These are phyloP conservation scores for Plusia festucae DNA, from an alignment of 2,888 invertebrate species.

Conservation along the genomic window DNA sequence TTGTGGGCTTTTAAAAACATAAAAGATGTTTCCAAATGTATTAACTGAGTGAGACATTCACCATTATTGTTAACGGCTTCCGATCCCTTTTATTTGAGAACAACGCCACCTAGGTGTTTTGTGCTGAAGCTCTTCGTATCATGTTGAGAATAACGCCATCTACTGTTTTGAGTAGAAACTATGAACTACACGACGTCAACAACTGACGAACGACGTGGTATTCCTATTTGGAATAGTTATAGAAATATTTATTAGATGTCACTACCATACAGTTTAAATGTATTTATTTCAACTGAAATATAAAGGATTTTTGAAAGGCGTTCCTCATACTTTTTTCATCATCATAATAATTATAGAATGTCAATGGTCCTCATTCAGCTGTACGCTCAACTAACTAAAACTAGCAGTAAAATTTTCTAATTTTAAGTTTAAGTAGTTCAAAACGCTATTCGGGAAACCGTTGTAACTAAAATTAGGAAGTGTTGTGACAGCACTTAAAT, in stretches of 20 bases:
- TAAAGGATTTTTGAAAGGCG: too few relatives aligned
- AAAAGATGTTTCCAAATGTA: not conserved
- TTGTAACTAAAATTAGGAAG: too few relatives aligned
- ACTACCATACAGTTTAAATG: not conserved
- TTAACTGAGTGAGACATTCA: not conserved
- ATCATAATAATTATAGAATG: too few relatives aligned
- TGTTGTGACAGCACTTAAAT: too few relatives aligned
- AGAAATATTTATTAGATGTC: conserved; percentile 14
- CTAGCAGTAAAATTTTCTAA: too few relatives aligned
- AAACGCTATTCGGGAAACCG: too few relatives aligned
- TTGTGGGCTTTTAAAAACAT: not conserved
- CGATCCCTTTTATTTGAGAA: not conserved
- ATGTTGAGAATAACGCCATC: conserved; percentile 16
- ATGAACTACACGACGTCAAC: not conserved
- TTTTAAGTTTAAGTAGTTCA: too few relatives aligned
- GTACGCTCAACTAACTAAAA: too few relatives aligned
- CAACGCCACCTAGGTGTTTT: conserved; percentile 22
- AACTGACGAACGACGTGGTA: fast-evolving
- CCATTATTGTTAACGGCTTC: not conserved
- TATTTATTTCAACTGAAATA: too few relatives aligned
- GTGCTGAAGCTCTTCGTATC: not conserved
- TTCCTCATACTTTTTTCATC: too few relatives aligned
- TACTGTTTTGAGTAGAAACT: not conserved
- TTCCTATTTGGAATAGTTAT: not conserved
- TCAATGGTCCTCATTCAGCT: too few relatives aligned